Percentiles rank a stretch among this genome's conserved stretches.
These are phyloP conservation scores for Crepidodera aurea DNA, from an alignment of 2,888 invertebrate genomes.

Conservation along the genomic window DNA sequence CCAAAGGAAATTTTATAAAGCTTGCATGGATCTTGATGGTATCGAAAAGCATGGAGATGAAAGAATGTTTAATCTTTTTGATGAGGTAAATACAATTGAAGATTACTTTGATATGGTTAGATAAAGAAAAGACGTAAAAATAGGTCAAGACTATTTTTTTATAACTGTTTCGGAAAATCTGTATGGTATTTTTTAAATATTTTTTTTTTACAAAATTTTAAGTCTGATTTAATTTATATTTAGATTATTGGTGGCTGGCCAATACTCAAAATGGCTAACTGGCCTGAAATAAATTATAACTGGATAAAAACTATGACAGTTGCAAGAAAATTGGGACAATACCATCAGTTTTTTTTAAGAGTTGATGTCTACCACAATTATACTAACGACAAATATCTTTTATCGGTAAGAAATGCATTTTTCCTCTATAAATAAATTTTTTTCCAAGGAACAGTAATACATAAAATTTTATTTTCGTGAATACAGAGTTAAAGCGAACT, in stretches of 20 bases:
- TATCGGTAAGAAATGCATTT: conserved; percentile 38
- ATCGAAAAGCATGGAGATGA: conserved; percentile 40
- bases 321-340: conserved; percentile 47
- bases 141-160: no score
- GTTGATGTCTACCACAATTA: conserved; percentile 27
- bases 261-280: conserved; percentile 43
- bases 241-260: conserved; percentile 53
- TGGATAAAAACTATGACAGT: conserved; percentile 49
- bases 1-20: conserved; percentile 45
- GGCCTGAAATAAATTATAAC: conserved; percentile 46
- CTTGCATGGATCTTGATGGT: conserved; percentile 39
- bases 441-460: no score
- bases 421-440: no score
- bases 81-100: conserved; percentile 31
- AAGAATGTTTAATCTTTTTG: conserved; percentile 43
- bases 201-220: no score
- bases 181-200: no score
- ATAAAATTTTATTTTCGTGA: no score
- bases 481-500: no score
- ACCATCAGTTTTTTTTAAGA: conserved; percentile 43
- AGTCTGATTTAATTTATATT: no score
- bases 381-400: conserved; percentile 2
- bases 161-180: no score
- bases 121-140: no score
- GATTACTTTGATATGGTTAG: not conserved